Evolutionary conservation across 2,113 vertebrate genomes (phyloP), one percentile per base, ranked within the genome.

Genomic region (Platysternon megacephalum): DNA sequence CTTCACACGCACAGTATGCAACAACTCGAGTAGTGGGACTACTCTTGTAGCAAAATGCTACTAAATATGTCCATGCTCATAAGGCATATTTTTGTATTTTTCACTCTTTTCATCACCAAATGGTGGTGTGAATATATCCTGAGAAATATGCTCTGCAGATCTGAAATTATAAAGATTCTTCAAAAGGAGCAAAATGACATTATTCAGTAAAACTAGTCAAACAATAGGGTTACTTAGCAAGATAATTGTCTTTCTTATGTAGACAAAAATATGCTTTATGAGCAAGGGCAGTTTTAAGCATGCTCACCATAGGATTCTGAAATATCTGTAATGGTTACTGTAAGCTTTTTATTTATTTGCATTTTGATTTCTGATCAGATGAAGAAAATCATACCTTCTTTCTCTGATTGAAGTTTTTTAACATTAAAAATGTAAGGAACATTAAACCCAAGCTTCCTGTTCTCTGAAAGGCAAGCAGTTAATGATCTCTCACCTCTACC

Each of bases 21-120:
- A 21, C 79, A 51, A 35, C 29, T 35, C 4, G 46, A 14, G 11
- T 24, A 93, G 13, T 90, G 51, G 93, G 82, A 53, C 58, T 44
- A 85, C 19, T 8, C 85, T 84, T 88, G 51, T 93, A 88, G 91
- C 72, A 76, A 91, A 93, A 84, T 84, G 46, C 55, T 84, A 88
- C 58, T 88, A 65, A 87, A 49, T 82, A 78, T 86, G 16, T 46
- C 79, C 56, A 74, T 85, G 52, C 13, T 35, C 22, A 56, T 84
- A 95, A 93, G 84, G 5, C 11, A 82, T 51, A 11, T n/a, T 0
- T 49, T 91, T 88, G 91, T 88, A 78, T 61, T 22, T 82, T 78
- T n/a, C 10, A 32, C 3, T 0, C 26, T 79, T 79, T 86, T 55
- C 49, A 80, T 78, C 79, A 92, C 44, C n/a, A 21, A n/a, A 72